phyloP scores from a whole-genome alignment of 2,888 invertebrate genomes.

The Lochmaea capreae region DNA sequence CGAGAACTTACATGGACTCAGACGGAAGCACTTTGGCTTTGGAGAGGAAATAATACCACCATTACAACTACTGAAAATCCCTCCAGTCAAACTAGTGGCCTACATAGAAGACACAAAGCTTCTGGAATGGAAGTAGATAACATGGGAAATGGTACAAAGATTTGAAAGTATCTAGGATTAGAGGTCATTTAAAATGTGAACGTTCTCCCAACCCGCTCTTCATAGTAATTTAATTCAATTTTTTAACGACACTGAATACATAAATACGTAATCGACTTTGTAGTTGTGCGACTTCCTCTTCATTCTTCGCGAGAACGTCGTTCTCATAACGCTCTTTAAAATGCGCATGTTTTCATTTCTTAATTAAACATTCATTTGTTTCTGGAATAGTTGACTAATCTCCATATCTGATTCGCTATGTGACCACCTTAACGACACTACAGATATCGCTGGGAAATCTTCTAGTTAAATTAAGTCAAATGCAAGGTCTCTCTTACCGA shows the following conservation, averaged over 20 bases:
- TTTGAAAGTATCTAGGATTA: no score
- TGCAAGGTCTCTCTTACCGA: slow-evolving; percentile 59
- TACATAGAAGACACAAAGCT: no score
- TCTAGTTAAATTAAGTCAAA: slow-evolving; percentile 61
- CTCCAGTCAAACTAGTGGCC: no score
- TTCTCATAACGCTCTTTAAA: slow-evolving; percentile 60
- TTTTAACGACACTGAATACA: slow-evolving; percentile 42
- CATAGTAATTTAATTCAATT: background rate
- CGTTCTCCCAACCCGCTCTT: background rate
- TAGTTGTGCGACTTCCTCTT: slow-evolving; percentile 42
- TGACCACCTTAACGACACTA: slow-evolving; percentile 62
- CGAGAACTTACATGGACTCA: no score
- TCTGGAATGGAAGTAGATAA: no score
- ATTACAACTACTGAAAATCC: no score
- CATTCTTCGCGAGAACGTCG: slow-evolving; percentile 50
- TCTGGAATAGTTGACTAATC: slow-evolving; percentile 61
- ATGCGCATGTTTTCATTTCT: slow-evolving; percentile 61
- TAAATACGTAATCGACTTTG: slow-evolving; percentile 24
- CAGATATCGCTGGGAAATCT: slow-evolving; percentile 61
- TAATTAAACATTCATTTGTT: slow-evolving; percentile 61
- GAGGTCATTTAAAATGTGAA: background rate
- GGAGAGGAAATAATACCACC: no score
- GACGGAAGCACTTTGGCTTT: no score
- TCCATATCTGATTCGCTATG: slow-evolving; percentile 62
- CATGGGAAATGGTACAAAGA: no score